Evolutionary conservation across 2,888 invertebrate species (phyloP).

Genomic region (Parthenolecanium corni): DNA sequence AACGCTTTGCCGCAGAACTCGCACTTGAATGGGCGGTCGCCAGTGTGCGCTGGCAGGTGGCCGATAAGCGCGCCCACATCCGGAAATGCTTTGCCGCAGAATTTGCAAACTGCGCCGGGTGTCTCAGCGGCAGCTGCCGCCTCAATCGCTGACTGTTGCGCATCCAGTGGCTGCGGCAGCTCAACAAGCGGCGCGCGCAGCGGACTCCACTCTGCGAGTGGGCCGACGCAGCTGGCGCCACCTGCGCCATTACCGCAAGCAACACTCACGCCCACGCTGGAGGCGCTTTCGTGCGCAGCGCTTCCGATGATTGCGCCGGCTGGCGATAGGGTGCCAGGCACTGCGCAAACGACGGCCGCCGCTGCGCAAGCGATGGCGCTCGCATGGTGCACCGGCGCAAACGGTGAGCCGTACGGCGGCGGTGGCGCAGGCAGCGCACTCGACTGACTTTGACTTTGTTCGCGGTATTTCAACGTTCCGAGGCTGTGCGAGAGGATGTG

Average conservation of each 20-base stretch:
- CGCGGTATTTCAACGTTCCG: slow-evolving; percentile 76
- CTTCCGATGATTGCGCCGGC: neutral
- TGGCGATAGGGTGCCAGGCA: neutral
- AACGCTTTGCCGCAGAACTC: slow-evolving; percentile 90
- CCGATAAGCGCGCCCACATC: slow-evolving; percentile 78
- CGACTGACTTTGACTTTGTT: slow-evolving; percentile 45
- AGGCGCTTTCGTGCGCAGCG: neutral
- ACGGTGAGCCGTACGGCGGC: neutral
- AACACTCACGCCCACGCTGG: no score
- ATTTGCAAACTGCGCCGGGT: slow-evolving; percentile 64
- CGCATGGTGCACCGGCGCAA: slow-evolving; percentile 33
- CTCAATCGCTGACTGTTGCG: neutral
- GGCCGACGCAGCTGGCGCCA: neutral
- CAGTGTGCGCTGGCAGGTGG: slow-evolving; percentile 78
- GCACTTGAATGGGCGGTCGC: slow-evolving; percentile 83
- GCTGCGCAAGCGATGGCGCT: slow-evolving; percentile 36
- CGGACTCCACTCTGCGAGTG: slow-evolving; percentile 10
- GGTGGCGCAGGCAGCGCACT: slow-evolving; percentile 36
- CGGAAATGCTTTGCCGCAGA: slow-evolving; percentile 84
- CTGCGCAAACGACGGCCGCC: slow-evolving; percentile 41
- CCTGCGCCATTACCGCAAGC: neutral
- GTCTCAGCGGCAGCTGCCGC: slow-evolving; percentile 4
- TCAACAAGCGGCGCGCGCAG: slow-evolving; percentile 6
- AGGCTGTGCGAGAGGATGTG: slow-evolving; percentile 73
- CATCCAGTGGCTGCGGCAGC: slow-evolving; percentile 15